Base-by-base conservation (phyloP, 2,888 invertebrate species). In the Rhagium mordax region DNA sequence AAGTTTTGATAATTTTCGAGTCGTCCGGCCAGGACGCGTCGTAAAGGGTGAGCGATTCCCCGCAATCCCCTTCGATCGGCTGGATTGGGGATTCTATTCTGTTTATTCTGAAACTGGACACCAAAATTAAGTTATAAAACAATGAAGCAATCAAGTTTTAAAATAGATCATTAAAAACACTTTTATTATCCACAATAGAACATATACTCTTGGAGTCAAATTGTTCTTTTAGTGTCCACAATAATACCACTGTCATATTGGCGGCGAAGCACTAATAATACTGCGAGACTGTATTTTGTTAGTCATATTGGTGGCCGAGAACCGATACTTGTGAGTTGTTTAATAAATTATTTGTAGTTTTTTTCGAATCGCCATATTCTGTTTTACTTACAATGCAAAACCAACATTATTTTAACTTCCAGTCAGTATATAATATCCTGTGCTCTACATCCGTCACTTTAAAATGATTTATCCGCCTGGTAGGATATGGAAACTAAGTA, bases 1-100 rank as follows among this genome's bases (percentile, higher is more conserved):
- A 97, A 0, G 96, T 97, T 87, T 97, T 97, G 84, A 97, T 96
- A 82, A 97, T 96, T 79, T 93, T 92, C 0, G 96, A 95, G 78
- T 96, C 96, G 84, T 97, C 96, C 3, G 96, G 94, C 89, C 95
- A 93, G 24, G 94, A 92, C 0, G 96, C 94, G 83, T 97, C 97
- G 86, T 97, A 97, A 3, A 97, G 90, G 0, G 97, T 97, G 27
- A 97, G 89, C 2, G 96, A 96, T 84, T 97, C 97, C 0, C 96
- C 96, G 81, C 96, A 97, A 84, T 97, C 96, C 0, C 95, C 95
- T 24, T 95, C 95, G 88, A 94, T 95, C 1, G 94, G 94, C 41
- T 93, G 91, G 60, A 97, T 96, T 0, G 96, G 96, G 0, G 96
- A 95, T 84, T 96, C 95, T 74, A 96, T 96, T 41, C 95, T 92